Evolutionary conservation across 2,888 invertebrate genomes (phyloP), one percentile per base, ranked within the genome.

Genomic region (Erebia epiphron): DNA sequence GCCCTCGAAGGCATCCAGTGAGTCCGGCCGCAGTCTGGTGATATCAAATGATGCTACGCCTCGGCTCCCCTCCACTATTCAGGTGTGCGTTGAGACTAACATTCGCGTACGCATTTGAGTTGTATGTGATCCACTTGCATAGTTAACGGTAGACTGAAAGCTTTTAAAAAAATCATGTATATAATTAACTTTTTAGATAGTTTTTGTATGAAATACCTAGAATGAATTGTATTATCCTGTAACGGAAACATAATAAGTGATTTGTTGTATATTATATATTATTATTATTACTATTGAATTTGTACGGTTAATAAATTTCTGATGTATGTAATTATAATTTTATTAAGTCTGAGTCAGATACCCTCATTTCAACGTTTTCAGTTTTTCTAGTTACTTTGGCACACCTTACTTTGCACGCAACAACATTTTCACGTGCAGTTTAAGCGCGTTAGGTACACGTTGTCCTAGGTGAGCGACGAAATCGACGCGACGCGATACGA

Each of bases 221-320:
- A 79, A 79, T 73, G 76, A 72, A 80, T 65, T 68, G 70, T 81
- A 80, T 82, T 81, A 80, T 82, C 79, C 79, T 83, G 78, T 83
- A 83, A 82, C 79, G 74, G 79, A 79, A 82, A 81, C 83, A 84
- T 87, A 86, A 86, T 84, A 86, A 83, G 75, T 81, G 79, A 76
- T 82, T 54, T 75, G 76, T 75, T 77, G 77, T 75, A 70, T 76
- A 72, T 73, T 74, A 49, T 14, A 18, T 62, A 62, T 46, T 46
- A 46, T 13, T 9, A 54, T 54, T 18, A 54, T 54, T 43, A n/a
- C n/a, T n/a, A n/a, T 41, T 60, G n/a, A n/a, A 71, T 75, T 72
- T 72, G 70, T 73, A 75, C 69, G 67, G 75, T 72, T 70, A 77
- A 74, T 77, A 78, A 75, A 75, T 70, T 68, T 74, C 64, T 73